Evolutionary conservation across 2,113 vertebrate genomes (phyloP).

Genomic region (Climacteris rufus): DNA sequence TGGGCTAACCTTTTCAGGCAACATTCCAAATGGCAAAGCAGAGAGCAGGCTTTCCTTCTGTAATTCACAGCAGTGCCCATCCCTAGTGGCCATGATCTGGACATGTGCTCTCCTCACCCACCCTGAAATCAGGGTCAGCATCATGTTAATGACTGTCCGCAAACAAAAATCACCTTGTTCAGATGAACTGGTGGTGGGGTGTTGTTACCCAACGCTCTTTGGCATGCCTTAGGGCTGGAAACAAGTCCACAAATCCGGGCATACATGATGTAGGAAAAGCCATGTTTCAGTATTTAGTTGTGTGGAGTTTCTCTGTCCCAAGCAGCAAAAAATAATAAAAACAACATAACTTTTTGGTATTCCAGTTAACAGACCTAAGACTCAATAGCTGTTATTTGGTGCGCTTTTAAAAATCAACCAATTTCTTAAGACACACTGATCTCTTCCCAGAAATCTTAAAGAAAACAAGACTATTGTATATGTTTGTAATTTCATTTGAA

Average conservation of each 20-base stretch:
- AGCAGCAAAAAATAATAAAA: not conserved
- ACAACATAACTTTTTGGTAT: not conserved
- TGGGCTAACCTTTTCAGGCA: too few species aligned
- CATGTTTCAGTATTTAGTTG: not conserved
- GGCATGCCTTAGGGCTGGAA: accelerated
- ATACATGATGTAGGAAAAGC: accelerated
- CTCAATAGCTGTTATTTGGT: not conserved
- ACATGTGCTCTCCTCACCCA: not conserved
- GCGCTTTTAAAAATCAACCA: not conserved
- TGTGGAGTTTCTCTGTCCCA: not conserved
- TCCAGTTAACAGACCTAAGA: not conserved
- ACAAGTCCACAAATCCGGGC: not conserved
- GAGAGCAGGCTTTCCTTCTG: not conserved
- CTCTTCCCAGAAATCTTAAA: not conserved
- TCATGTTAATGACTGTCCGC: accelerated
- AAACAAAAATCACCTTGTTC: not conserved
- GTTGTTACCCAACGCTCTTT: not conserved
- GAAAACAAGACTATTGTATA: not conserved
- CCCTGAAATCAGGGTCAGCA: not conserved
- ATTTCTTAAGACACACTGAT: not conserved
- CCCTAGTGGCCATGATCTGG: not conserved
- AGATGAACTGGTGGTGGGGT: accelerated
- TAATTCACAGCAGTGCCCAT: not conserved
- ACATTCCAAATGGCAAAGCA: not conserved
- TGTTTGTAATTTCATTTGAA: not conserved